phyloP scores from a whole-genome alignment of 2,797 vertebrate genomes.

The Halcyon badia region DNA sequence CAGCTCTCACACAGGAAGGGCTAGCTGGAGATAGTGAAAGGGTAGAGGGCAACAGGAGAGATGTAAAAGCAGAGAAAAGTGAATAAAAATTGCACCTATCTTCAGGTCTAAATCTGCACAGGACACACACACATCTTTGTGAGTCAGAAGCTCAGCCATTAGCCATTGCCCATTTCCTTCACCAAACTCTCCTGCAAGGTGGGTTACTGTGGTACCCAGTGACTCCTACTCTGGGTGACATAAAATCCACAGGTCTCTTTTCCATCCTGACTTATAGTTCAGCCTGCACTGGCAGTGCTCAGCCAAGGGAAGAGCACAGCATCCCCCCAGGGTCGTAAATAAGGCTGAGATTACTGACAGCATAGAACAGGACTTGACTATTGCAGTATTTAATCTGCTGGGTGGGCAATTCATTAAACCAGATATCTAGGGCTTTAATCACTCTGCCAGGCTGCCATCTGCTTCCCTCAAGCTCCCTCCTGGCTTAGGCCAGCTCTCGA shows the following conservation, averaged over 20 bases:
- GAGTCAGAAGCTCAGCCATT: slow-evolving; percentile 35
- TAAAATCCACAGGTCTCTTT: background rate
- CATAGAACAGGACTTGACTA: slow-evolving; percentile 36
- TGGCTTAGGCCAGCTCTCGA: slow-evolving; percentile 56
- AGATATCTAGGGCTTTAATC: slow-evolving; percentile 77
- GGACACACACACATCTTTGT: background rate
- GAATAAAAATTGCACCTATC: background rate
- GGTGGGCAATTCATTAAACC: slow-evolving; percentile 78
- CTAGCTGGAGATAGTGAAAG: background rate
- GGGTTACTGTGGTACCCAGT: background rate
- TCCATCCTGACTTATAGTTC: background rate
- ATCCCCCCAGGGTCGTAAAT: slow-evolving; percentile 40
- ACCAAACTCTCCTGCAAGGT: background rate
- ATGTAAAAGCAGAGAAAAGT: background rate
- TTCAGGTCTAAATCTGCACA: slow-evolving; percentile 7
- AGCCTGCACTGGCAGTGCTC: background rate
- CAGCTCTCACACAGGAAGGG: background rate
- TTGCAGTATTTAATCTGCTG: slow-evolving; percentile 73
- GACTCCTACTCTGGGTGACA: background rate
- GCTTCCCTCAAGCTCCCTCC: slow-evolving; percentile 55
- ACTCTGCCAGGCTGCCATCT: slow-evolving; percentile 82
- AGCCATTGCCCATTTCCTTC: background rate
- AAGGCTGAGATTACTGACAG: slow-evolving; percentile 47
- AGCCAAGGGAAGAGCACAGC: background rate
- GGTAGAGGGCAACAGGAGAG: background rate